Evolutionary conservation across 2,113 vertebrate species (phyloP), one percentile per base, ranked within the genome.

Genomic region (Salvelinus fontinalis): DNA sequence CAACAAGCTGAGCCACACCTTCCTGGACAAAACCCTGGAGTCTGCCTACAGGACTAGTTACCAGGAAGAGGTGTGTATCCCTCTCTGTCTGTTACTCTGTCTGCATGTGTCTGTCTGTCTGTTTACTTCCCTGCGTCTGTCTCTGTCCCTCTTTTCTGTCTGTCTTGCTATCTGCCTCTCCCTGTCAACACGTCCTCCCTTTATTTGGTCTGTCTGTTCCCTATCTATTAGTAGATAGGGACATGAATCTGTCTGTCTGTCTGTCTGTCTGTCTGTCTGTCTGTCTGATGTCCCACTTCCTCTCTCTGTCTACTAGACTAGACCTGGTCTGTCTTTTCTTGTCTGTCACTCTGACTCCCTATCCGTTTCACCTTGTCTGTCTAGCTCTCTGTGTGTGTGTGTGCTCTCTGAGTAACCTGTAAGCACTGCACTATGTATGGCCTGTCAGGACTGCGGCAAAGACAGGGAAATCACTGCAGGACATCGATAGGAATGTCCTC

Each of bases 1-100:
- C 88, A 97, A 96, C 92, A 96, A 96, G 83, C 90, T 98, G 88
- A 98, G 97, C 90, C 93, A 99, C 89, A 98, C 97, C 90, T 99
- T 99, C 93, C 89, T 98, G 92, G 95, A 98, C 77, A 93, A 78
- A 69, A 93, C 95, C 78, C 91, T 99, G 80, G 98, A 99, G 91
- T 95, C 93, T 75, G 59, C 94, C 31, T 99, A 99, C 85, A 92
- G 95, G 83, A 95, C 85, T 5, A 99, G 96, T 92, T 99, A 97
- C 88, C 96, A 98, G 86, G 93, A 97, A 77, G 96, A 99, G 96
- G 97, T 99, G 62, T 57, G 81, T 75, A 22, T 70, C 8, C 24
- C 14, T 67, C 49, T 60, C 7, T 64, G 0, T 66, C 48, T 59
- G 20, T 73, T 24, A 71, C 24, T 44, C 51, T 76, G 11, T 24